Percentiles rank a stretch among this genome's conserved stretches.
These are phyloP conservation scores for Ramphastos sulfuratus DNA, from an alignment of 2,113 vertebrate genomes.

Conservation along the genomic window DNA sequence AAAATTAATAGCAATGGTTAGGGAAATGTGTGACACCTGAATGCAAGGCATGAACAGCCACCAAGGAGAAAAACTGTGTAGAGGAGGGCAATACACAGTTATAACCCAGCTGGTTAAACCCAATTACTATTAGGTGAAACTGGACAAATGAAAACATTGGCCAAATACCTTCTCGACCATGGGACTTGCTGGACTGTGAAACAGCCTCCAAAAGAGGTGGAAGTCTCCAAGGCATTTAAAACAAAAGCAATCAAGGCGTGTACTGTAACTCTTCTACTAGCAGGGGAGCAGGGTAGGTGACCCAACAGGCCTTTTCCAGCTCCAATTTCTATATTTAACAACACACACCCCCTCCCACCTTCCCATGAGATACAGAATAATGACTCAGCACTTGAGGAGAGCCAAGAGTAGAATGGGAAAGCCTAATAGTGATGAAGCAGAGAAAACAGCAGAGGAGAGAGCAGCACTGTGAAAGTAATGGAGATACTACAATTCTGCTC, in stretches of 20 bases:
- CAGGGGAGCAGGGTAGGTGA: not conserved
- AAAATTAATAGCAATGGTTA: not conserved
- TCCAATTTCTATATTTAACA: not conserved
- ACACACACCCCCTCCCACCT: not conserved
- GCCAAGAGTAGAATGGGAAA: not conserved
- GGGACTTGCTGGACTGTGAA: not conserved
- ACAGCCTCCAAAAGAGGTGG: not conserved
- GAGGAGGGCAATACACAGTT: not conserved
- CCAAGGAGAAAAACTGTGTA: not conserved
- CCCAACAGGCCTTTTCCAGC: not conserved
- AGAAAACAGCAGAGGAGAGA: not conserved
- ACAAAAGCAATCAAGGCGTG: not conserved
- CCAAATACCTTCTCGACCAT: not conserved
- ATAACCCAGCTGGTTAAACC: not conserved
- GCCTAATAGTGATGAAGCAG: not conserved
- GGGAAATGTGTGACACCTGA: not conserved
- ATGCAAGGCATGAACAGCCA: not conserved
- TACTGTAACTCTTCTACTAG: not conserved
- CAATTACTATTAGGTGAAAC: not conserved
- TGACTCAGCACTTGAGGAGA: not conserved
- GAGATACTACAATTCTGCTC: not conserved
- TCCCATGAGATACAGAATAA: not conserved
- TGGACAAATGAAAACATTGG: not conserved
- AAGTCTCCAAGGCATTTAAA: not conserved
- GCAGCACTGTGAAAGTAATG: fast-evolving